phyloP scores from a whole-genome alignment of 2,888 invertebrate genomes.

The Lepas anatifera region DNA sequence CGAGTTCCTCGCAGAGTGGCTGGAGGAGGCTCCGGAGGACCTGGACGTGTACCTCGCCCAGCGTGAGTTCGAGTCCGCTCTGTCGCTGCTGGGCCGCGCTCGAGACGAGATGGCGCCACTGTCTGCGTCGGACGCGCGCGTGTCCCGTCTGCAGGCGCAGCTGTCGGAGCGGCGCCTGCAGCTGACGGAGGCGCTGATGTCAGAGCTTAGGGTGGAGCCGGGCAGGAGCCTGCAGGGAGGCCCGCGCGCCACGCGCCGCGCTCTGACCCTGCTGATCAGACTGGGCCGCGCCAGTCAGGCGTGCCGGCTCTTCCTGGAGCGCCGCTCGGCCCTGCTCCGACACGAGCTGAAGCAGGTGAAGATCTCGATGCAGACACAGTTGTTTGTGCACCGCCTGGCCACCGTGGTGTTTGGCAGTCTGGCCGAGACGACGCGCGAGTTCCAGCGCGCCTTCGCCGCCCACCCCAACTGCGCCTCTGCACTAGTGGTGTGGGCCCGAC shows the following conservation, averaged over 20 bases:
- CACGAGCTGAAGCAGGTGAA: conserved; percentile 59
- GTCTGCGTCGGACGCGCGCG: background rate
- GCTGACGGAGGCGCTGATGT: conserved; percentile 61
- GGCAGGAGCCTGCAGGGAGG: conserved; percentile 78
- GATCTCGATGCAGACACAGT: conserved; percentile 29
- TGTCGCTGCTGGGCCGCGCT: conserved; percentile 58
- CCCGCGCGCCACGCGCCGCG: conserved; percentile 41
- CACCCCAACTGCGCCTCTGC: conserved; percentile 60
- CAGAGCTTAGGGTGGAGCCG: conserved; percentile 62
- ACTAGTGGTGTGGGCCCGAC: conserved; percentile 80
- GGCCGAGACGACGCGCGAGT: conserved; percentile 59
- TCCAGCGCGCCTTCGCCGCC: conserved; percentile 66
- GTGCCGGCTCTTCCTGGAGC: conserved; percentile 65
- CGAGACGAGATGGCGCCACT: conserved; percentile 15
- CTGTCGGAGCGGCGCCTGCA: background rate
- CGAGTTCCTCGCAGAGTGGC: conserved; percentile 59
- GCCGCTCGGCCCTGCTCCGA: conserved; percentile 68
- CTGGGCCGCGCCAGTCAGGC: conserved; percentile 60
- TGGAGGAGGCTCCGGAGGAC: conserved; percentile 82
- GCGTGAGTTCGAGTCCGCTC: conserved; percentile 87
- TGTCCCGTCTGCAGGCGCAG: background rate
- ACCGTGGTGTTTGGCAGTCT: conserved; percentile 74
- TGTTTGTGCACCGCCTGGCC: conserved; percentile 64
- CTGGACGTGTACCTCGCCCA: conserved; percentile 90
- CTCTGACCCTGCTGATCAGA: conserved; percentile 69